Conservation (phyloP, 2,113 vertebrate species). For the Scatophagus argus region DNA sequence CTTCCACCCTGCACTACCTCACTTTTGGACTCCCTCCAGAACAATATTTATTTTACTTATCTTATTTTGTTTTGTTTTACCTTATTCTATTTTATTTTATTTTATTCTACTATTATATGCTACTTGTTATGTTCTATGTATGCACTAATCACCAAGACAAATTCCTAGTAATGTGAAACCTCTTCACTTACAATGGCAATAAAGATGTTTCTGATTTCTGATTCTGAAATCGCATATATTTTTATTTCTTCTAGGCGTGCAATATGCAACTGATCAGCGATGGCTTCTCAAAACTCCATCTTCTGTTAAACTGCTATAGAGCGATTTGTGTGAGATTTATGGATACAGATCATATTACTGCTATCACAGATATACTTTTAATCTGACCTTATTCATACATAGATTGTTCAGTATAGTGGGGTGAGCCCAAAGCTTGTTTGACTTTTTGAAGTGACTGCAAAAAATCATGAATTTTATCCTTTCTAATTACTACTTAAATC, state of each 20-base stretch:
- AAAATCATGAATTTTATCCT: not conserved
- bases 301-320: not conserved
- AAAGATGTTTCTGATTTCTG: too few species aligned
- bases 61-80: too few species aligned
- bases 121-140: too few species aligned
- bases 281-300: not conserved
- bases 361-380: not conserved
- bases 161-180: too few species aligned
- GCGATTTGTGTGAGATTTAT: not conserved
- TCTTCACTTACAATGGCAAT: too few species aligned
- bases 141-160: too few species aligned
- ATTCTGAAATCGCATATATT: not conserved
- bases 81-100: too few species aligned
- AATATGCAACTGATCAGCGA: not conserved
- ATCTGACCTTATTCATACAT: not conserved
- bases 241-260: not conserved
- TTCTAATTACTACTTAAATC: not conserved
- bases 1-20: too few species aligned
- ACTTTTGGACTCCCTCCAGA: too few species aligned
- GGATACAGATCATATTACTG: slow-evolving; percentile 5
- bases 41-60: too few species aligned
- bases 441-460: not conserved
- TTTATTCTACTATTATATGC: too few species aligned
- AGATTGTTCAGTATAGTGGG: not conserved
- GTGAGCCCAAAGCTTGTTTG: not conserved